These are phyloP conservation scores for Mirza zaza DNA, from an alignment of 2,113 vertebrate genomes.

Conservation along the genomic window DNA sequence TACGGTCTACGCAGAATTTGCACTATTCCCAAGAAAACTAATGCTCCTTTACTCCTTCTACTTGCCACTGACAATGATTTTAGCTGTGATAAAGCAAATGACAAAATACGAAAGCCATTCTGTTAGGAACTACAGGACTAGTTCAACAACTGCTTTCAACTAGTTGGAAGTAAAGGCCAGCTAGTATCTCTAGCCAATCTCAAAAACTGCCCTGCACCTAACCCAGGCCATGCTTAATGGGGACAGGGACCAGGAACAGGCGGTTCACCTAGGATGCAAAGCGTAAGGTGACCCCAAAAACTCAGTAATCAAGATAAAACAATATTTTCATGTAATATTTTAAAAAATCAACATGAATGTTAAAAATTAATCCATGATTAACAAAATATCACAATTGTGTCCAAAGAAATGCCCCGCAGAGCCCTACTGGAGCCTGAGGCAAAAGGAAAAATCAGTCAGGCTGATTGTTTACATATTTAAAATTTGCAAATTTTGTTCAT, in stretches of 20 bases:
- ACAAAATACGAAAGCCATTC: neutral
- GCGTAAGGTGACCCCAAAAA: neutral
- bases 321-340: neutral
- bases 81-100: neutral
- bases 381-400: neutral
- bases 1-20: accelerated
- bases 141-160: neutral
- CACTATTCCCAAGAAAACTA: neutral
- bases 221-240: neutral
- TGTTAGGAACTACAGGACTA: neutral
- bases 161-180: neutral
- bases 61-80: neutral
- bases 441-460: neutral
- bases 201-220: neutral
- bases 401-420: neutral
- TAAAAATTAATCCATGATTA: neutral
- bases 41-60: neutral
- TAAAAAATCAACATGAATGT: neutral
- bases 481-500: neutral
- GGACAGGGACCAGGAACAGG: neutral
- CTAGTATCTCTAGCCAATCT: neutral
- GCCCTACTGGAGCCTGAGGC: neutral
- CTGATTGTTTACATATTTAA: neutral
- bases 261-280: accelerated
- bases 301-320: neutral